Percentiles rank a stretch among this genome's conserved stretches.
Conservation (phyloP, 2,888 invertebrate genomes). For the Dexiosoma caninum region DNA sequence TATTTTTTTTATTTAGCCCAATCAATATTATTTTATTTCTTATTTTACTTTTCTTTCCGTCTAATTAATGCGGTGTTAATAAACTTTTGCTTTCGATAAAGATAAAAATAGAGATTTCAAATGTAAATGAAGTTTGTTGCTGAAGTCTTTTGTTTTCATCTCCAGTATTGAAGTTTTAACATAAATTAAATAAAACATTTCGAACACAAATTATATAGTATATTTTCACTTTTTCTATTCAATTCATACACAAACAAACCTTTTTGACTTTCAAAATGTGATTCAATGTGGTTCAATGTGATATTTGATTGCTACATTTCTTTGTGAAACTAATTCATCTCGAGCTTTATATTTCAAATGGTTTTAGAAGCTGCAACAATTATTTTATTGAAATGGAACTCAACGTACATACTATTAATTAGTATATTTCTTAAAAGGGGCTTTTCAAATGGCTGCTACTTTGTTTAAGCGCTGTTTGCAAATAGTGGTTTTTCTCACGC, state of each 20-base stretch:
- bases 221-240: slow-evolving; percentile 13
- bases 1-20: no score
- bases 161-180: neutral
- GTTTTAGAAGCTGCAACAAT: neutral
- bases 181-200: no score
- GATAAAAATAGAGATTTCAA: no score
- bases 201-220: no score
- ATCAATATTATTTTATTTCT: no score
- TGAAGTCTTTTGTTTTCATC: slow-evolving; percentile 42
- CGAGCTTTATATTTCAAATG: neutral
- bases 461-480: neutral
- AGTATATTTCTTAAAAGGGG: no score
- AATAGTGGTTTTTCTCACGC: slow-evolving; percentile 38
- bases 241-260: neutral
- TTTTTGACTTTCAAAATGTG: slow-evolving; percentile 30
- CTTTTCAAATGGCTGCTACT: neutral
- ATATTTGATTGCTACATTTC: neutral
- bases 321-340: slow-evolving; percentile 9
- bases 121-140: no score
- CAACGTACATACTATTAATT: no score
- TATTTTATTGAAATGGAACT: neutral
- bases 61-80: no score
- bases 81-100: no score
- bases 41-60: no score
- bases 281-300: neutral